These are phyloP conservation scores for Teleogryllus occipitalis DNA, from an alignment of 1,140 invertebrate species.

Conservation along the genomic window DNA sequence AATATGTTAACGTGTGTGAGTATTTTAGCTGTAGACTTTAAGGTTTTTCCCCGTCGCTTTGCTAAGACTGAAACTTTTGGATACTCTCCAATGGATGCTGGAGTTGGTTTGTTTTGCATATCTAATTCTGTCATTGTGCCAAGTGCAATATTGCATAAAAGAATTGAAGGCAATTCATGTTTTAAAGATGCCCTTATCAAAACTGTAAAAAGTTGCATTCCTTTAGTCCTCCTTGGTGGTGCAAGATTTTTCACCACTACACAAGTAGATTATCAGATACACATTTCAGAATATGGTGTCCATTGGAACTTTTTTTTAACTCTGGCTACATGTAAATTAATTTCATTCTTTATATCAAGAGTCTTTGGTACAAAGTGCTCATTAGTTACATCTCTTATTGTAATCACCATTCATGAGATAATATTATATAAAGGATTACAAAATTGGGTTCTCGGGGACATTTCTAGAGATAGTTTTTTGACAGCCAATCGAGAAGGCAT, in stretches of 20 bases:
- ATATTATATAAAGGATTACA: constrained; percentile 52
- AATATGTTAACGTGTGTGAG: constrained; percentile 69
- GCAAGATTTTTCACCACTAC: constrained; percentile 54
- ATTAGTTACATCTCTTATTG: constrained; percentile 41
- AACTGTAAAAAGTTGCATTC: constrained; percentile 31
- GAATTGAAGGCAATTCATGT: not conserved
- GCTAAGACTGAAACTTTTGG: constrained; percentile 83
- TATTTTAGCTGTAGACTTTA: constrained; percentile 91
- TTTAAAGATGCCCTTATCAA: constrained; percentile 23
- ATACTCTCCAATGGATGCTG: constrained; percentile 88
- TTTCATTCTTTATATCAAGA: constrained; percentile 50
- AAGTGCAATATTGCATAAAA: constrained; percentile 33
- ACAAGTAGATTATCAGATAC: constrained; percentile 69
- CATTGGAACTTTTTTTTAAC: constrained; percentile 98
- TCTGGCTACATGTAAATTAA: constrained; percentile 70
- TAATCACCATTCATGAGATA: constrained; percentile 61
- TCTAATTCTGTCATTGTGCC: constrained; percentile 72
- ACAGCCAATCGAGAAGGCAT: constrained; percentile 86
- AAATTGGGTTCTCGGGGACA: constrained; percentile 60
- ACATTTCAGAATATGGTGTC: constrained; percentile 84
- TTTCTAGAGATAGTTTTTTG: constrained; percentile 51
- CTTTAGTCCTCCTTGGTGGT: constrained; percentile 62
- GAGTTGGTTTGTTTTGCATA: constrained; percentile 84
- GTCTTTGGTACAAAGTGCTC: constrained; percentile 39
- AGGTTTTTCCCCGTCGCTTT: constrained; percentile 70